Conservation (phyloP, 2,888 invertebrate genomes). For the Leistus spinibarbis region DNA sequence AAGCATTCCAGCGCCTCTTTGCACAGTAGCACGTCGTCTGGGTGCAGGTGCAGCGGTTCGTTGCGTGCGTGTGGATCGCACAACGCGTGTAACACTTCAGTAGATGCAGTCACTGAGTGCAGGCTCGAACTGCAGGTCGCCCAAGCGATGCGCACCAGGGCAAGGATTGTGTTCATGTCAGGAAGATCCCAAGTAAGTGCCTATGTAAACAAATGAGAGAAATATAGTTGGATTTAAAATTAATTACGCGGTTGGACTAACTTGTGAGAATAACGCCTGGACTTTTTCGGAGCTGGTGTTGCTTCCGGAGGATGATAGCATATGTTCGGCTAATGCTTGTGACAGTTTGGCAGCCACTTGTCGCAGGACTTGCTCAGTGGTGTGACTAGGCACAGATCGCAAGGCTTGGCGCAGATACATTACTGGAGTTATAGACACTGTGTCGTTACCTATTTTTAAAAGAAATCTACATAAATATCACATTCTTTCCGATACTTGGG, state of each 20-base stretch:
- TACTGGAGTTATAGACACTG: slow-evolving; percentile 56
- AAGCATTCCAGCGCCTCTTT: slow-evolving; percentile 93
- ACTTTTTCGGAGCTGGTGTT: slow-evolving; percentile 50
- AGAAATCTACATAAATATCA: no score
- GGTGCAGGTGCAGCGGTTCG: slow-evolving; percentile 60
- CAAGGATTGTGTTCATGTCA: slow-evolving; percentile 73
- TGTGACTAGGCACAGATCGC: slow-evolving; percentile 81
- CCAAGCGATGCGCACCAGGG: slow-evolving; percentile 80
- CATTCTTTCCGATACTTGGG: no score
- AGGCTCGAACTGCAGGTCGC: slow-evolving; percentile 75
- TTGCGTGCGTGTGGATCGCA: slow-evolving; percentile 68
- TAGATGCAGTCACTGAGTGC: slow-evolving; percentile 63
- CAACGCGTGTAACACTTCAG: slow-evolving; percentile 68
- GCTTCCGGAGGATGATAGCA: slow-evolving; percentile 51
- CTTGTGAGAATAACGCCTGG: slow-evolving; percentile 51
- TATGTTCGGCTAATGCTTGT: slow-evolving; percentile 74
- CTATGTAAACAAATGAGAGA: slow-evolving; percentile 48
- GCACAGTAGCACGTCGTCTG: slow-evolving; percentile 61
- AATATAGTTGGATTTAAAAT: background rate
- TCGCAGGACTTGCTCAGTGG: slow-evolving; percentile 82
- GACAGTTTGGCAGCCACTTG: slow-evolving; percentile 84
- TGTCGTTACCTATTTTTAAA: slow-evolving; percentile 48
- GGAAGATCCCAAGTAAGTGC: slow-evolving; percentile 74
- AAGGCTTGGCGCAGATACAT: slow-evolving; percentile 79
- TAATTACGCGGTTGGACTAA: background rate